Evolutionary conservation across 2,888 invertebrate genomes (phyloP), one percentile per base, ranked within the genome.

Genomic region (Synanthedon vespiformis): DNA sequence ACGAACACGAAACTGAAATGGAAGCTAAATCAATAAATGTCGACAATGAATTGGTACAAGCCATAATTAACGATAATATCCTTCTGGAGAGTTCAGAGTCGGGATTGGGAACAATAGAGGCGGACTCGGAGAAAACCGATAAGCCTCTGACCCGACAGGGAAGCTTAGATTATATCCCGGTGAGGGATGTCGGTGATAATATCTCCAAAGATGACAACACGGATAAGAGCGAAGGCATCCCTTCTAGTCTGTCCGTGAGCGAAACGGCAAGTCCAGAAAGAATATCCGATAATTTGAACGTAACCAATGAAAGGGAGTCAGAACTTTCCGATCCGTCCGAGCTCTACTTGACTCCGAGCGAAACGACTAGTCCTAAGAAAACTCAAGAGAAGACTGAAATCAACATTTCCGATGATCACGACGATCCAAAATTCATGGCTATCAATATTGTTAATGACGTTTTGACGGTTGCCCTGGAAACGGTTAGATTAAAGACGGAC

Each of bases 311-410:
- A 64, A 86, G 89, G 58, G 92, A 92, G 73, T 85, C 90, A 44
- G 88, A 90, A 56, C 88, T 92, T 51, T 92, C 92, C 59, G 92
- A 93, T 71, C 89, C 90, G 57, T 92, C 92, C 50, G 92, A 93
- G 65, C 83, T 91, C 55, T 92, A 92, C 66, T 75, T 92, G 57
- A 92, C 92, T 51, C 92, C 92, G 18, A 92, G 91, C 47, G 92
- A 92, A 71, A 83, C 89, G 44, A 88, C 88, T 61, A 88, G 88
- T 61, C 88, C 88, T 58, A 81, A 78, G 64, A 83, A 77, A 74
- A 67, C 65, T 57, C 71, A 73, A 70, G 85, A 85, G 63, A 85
- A 85, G 75, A 77, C 78, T 72, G 87, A 84, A 53, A 59, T 57
- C 40, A 62, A 63, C 57, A 68, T 68, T 67, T 64, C 69, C 41